Evolutionary conservation across 2,113 vertebrate species (phyloP).

Genomic region (Rostratula benghalensis): DNA sequence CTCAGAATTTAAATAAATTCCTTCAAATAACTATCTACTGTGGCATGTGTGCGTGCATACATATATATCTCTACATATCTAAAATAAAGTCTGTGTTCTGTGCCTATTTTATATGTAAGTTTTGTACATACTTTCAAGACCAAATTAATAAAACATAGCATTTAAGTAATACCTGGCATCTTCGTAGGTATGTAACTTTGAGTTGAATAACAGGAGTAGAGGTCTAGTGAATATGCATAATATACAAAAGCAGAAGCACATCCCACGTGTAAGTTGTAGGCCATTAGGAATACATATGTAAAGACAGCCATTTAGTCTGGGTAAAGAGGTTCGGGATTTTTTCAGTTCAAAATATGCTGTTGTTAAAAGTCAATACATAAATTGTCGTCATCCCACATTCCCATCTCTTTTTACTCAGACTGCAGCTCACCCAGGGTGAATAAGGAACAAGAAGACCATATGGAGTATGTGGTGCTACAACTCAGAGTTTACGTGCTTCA

Average conservation of each 20-base stretch:
- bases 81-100: not conserved
- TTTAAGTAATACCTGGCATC: not conserved
- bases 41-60: not conserved
- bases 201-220: not conserved
- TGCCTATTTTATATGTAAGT: not conserved
- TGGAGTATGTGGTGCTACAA: conserved; percentile 37
- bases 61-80: not conserved
- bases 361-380: not conserved
- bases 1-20: not conserved
- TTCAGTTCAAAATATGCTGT: not conserved
- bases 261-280: not conserved
- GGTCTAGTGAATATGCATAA: not conserved
- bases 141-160: not conserved
- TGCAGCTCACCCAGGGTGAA: conserved; percentile 26
- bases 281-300: not conserved
- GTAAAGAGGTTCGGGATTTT: not conserved
- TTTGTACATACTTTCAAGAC: not conserved
- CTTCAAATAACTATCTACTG: not conserved
- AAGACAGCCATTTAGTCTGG: not conserved
- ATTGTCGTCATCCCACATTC: not conserved
- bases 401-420: not conserved
- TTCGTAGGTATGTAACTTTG: not conserved
- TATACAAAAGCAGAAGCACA: not conserved
- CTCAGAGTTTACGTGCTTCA: conserved; percentile 3
- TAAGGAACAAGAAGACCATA: conserved; percentile 41